A percentile compares a stretch with the other conserved stretches of the same genome.
Evolutionary conservation across 2,888 invertebrate genomes (phyloP).

Genomic region (Pseudococcus jackbeardsleyi): DNA sequence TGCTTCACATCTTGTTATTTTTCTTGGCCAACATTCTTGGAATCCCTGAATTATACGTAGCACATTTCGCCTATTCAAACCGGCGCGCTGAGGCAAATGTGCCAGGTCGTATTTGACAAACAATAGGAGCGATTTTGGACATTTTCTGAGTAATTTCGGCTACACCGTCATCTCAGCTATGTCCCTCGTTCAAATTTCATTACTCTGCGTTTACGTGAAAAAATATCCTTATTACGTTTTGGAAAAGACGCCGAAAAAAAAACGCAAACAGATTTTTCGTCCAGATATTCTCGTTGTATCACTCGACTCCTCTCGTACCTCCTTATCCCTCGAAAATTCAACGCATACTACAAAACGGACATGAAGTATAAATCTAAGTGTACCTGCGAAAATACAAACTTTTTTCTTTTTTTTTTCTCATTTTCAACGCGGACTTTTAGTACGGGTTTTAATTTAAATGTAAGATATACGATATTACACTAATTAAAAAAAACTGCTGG

Average conservation of each 20-base stretch:
- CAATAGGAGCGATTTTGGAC: neutral
- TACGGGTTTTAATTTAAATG: constrained; percentile 41
- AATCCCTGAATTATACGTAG: neutral
- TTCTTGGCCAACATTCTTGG: neutral
- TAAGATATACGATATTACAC: constrained; percentile 37
- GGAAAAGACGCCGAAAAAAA: neutral
- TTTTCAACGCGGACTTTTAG: constrained; percentile 23
- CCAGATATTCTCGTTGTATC: neutral
- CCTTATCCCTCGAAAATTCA: neutral
- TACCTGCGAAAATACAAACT: constrained; percentile 11
- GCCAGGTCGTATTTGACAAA: neutral
- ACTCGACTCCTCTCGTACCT: neutral
- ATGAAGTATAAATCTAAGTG: neutral
- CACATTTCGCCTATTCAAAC: neutral
- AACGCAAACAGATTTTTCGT: neutral
- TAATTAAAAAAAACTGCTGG: constrained; percentile 40
- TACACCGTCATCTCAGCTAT: neutral
- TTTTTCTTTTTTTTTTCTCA: neutral
- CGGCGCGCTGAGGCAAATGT: neutral
- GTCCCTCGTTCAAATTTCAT: neutral
- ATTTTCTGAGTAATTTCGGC: neutral
- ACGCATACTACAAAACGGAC: neutral
- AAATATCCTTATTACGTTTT: neutral
- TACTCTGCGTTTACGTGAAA: neutral
- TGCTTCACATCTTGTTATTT: neutral